Evolutionary conservation across 92 coral and sea anemone species (phyloP).

Genomic region (Zoanthus sociatus): DNA sequence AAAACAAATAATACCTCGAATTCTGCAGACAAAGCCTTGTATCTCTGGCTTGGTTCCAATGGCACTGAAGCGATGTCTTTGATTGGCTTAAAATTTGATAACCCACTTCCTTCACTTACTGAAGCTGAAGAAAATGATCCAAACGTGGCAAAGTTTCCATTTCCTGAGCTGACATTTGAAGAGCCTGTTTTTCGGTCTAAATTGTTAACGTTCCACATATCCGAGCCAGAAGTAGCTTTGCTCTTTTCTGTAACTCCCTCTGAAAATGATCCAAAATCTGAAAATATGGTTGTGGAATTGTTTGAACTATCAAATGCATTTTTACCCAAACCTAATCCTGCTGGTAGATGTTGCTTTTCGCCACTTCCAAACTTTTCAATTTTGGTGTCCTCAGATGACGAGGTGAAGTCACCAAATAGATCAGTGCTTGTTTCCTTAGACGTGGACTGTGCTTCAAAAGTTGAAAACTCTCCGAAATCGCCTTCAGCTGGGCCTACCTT

Average conservation of each 20-base stretch:
- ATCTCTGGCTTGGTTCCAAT: slow-evolving; percentile 90
- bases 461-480: slow-evolving; percentile 68
- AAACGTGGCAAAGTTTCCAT: slow-evolving; percentile 53
- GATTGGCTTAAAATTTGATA: slow-evolving; percentile 31
- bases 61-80: slow-evolving; percentile 75
- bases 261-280: slow-evolving; percentile 36
- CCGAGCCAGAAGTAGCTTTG: background rate
- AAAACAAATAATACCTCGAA: slow-evolving; percentile 74
- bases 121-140: slow-evolving; percentile 51
- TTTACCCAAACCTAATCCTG: background rate
- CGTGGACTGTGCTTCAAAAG: slow-evolving; percentile 27
- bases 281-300: background rate
- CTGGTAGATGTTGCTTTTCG: background rate
- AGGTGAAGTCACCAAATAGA: slow-evolving; percentile 14
- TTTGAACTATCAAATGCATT: background rate
- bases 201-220: background rate
- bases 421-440: background rate
- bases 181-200: slow-evolving; percentile 12
- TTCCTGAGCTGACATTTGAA: slow-evolving; percentile 1
- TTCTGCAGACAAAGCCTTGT: slow-evolving; percentile 81
- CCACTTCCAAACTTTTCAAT: slow-evolving; percentile 4
- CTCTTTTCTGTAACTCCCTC: background rate
- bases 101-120: slow-evolving; percentile 12
- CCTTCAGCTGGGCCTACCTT: slow-evolving; percentile 16
- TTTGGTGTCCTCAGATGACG: background rate